Percentiles rank a stretch among this genome's conserved stretches.
These are phyloP conservation scores for Formica exsecta DNA, from an alignment of 1,140 invertebrate species.

Conservation along the genomic window DNA sequence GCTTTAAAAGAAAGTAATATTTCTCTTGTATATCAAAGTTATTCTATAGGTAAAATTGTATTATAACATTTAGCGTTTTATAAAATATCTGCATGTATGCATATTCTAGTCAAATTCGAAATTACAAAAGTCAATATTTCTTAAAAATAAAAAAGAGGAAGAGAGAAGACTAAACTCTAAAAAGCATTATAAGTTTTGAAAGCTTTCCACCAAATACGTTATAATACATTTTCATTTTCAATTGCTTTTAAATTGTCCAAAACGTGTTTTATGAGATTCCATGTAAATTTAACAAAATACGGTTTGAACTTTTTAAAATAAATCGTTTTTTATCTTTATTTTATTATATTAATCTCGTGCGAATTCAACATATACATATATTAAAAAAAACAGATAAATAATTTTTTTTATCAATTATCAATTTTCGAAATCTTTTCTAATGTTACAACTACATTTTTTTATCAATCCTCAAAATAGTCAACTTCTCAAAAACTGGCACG, in stretches of 20 bases:
- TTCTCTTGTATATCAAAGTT: neutral
- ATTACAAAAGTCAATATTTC: neutral
- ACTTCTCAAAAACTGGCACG: neutral
- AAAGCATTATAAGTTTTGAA: neutral
- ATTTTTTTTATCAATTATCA: neutral
- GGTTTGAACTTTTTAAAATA: neutral
- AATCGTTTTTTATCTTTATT: neutral
- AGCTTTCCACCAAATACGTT: neutral
- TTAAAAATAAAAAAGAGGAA: neutral
- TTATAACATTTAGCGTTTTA: neutral
- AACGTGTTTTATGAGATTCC: neutral
- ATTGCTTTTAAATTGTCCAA: neutral
- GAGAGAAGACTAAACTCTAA: neutral
- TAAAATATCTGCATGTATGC: neutral
- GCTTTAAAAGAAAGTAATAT: neutral
- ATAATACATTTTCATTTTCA: neutral
- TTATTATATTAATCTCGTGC: neutral
- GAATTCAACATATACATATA: neutral
- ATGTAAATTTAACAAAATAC: neutral
- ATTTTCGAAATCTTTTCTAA: conserved; percentile 9
- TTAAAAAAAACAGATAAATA: neutral
- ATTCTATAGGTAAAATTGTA: neutral
- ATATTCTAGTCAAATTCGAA: conserved; percentile 6
- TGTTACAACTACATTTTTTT: neutral
- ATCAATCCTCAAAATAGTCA: neutral